Percentiles rank a stretch among this genome's conserved stretches.
These are phyloP conservation scores for Choreutis nemorana DNA, from an alignment of 2,888 invertebrate genomes.

Conservation along the genomic window DNA sequence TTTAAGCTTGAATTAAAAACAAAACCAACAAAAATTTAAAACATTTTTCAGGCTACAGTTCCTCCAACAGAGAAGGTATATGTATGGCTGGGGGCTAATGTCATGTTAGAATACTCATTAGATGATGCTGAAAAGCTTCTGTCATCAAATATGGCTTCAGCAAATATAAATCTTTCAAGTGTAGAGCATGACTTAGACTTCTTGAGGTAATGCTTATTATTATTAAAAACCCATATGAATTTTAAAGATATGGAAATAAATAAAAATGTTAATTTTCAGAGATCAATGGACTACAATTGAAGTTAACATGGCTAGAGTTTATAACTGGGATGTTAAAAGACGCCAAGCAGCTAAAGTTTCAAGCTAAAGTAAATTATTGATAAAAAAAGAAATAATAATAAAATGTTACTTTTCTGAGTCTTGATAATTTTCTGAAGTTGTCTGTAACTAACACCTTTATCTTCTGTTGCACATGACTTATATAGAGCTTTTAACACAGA, in stretches of 20 bases:
- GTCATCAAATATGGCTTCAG: constrained; percentile 83
- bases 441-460: too few relatives aligned
- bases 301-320: constrained; percentile 98
- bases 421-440: too few relatives aligned
- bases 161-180: constrained; percentile 82
- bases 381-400: too few relatives aligned
- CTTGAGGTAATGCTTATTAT: constrained; percentile 66
- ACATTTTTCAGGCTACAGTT: constrained; percentile 76
- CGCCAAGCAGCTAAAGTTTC: constrained; percentile 76
- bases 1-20: constrained; percentile 13
- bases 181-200: constrained; percentile 95
- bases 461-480: too few relatives aligned
- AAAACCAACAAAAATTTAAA: neutral
- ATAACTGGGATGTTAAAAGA: constrained; percentile 97
- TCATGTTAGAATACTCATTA: constrained; percentile 95
- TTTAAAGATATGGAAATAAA: neutral
- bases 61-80: constrained; percentile 90
- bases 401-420: too few relatives aligned
- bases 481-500: too few relatives aligned
- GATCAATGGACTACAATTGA: constrained; percentile 98
- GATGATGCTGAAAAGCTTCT: constrained; percentile 89
- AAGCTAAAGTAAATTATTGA: too few relatives aligned
- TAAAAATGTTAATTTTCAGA: constrained; percentile 52
- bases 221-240: neutral
- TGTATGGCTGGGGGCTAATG: constrained; percentile 89